Conservation (phyloP, 2,113 vertebrate genomes). For the Meles meles region DNA sequence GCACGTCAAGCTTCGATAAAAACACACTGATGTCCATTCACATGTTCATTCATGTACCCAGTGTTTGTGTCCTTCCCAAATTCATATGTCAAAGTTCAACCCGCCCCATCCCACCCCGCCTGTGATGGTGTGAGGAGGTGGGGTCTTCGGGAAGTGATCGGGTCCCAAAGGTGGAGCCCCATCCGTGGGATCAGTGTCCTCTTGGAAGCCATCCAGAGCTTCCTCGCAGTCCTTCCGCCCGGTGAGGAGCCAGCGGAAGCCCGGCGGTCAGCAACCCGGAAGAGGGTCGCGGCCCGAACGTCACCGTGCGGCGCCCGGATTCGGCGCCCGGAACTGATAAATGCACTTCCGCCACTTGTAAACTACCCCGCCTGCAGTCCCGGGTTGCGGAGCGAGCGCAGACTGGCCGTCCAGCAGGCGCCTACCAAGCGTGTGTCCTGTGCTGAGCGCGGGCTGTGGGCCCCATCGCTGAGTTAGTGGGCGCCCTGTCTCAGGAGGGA, state of each 20-base stretch:
- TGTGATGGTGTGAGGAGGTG: not conserved
- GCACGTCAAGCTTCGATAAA: fast-evolving
- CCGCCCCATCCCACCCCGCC: too few species aligned
- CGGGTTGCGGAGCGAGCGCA: not conserved
- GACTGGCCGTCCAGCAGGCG: not conserved
- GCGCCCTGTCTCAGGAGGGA: not conserved
- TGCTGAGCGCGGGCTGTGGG: fast-evolving
- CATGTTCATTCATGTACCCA: not conserved
- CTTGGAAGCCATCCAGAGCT: not conserved
- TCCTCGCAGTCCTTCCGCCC: not conserved
- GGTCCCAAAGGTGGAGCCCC: not conserved
- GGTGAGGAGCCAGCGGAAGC: too few species aligned
- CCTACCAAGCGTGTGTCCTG: not conserved
- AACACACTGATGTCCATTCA: not conserved
- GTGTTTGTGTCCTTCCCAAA: not conserved
- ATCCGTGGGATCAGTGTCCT: not conserved
- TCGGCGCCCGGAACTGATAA: not conserved
- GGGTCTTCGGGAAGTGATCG: not conserved
- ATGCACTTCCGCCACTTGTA: not conserved
- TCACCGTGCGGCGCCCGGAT: not conserved
- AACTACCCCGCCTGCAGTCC: not conserved
- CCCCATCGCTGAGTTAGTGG: not conserved
- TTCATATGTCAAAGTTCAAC: not conserved
- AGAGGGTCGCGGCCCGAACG: too few species aligned
- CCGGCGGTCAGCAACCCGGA: not conserved